Conservation (phyloP, 2,113 vertebrate species). For the Toxotes jaculatrix region DNA sequence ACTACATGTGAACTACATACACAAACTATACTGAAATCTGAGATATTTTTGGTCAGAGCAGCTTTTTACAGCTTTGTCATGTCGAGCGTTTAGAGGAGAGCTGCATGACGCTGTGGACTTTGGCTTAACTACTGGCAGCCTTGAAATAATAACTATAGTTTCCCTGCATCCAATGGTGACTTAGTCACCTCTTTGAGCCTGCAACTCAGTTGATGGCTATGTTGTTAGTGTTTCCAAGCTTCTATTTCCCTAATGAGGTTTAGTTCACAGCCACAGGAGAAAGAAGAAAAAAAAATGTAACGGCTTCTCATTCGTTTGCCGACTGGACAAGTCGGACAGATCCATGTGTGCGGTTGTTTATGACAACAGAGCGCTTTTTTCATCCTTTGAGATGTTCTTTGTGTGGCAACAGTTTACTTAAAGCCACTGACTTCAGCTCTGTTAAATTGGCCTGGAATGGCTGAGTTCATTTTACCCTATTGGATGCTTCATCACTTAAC, state of each 20-base stretch:
- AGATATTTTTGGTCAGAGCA: slow-evolving; percentile 76
- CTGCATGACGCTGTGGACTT: slow-evolving; percentile 29
- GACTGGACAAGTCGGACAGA: slow-evolving; percentile 62
- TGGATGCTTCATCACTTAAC: slow-evolving; percentile 76
- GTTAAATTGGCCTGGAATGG: slow-evolving; percentile 71
- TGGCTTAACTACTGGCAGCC: slow-evolving; percentile 24
- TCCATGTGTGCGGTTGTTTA: slow-evolving; percentile 62
- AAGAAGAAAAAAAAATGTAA: slow-evolving; percentile 38
- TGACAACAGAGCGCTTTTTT: slow-evolving; percentile 73
- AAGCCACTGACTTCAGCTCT: slow-evolving; percentile 58
- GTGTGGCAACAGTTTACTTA: slow-evolving; percentile 53
- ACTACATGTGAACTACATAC: slow-evolving; percentile 85
- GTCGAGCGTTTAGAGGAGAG: slow-evolving; percentile 69
- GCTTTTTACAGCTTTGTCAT: slow-evolving; percentile 77
- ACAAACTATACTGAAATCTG: slow-evolving; percentile 79
- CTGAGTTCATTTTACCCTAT: slow-evolving; percentile 72
- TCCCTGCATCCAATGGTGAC: slow-evolving; percentile 27
- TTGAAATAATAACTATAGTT: slow-evolving; percentile 45
- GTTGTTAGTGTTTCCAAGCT: slow-evolving; percentile 60
- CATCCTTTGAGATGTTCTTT: slow-evolving; percentile 43
- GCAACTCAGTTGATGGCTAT: slow-evolving; percentile 59
- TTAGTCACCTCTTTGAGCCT: slow-evolving; percentile 51
- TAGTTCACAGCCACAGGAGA: slow-evolving; percentile 63
- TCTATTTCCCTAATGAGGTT: slow-evolving; percentile 67
- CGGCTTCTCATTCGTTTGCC: slow-evolving; percentile 58